Evolutionary conservation across 2,797 vertebrate genomes (phyloP).

Genomic region (Danio tinwini): DNA sequence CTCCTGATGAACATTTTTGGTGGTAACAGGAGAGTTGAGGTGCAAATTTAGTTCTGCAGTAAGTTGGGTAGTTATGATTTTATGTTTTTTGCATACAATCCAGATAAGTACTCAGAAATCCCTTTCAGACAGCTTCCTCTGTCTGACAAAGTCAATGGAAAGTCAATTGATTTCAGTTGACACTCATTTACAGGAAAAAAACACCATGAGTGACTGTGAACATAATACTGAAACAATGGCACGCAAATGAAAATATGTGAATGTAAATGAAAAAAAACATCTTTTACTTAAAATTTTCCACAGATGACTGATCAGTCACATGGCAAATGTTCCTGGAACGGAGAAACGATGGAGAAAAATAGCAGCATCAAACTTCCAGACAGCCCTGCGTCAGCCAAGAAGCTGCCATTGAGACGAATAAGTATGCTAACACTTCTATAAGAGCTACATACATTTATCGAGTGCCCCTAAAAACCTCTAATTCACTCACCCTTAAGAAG

Average conservation of each 20-base stretch:
- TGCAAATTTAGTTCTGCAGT: too few species aligned
- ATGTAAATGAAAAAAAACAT: not conserved
- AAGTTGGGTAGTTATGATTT: too few species aligned
- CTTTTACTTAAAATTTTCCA: not conserved
- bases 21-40: too few species aligned
- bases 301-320: not conserved
- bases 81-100: too few species aligned
- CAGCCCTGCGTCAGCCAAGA: not conserved
- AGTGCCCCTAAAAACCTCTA: not conserved
- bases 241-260: not conserved
- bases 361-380: not conserved
- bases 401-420: constrained; percentile 1
- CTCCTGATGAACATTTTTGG: too few species aligned
- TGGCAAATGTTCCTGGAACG: not conserved
- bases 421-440: not conserved
- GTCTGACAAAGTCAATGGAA: not conserved
- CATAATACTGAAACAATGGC: not conserved
- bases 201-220: not conserved
- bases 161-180: too few species aligned
- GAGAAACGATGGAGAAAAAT: not conserved
- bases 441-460: not conserved
- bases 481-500: not conserved
- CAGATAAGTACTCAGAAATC: too few species aligned
- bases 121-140: too few species aligned
- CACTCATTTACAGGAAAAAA: not conserved